These are phyloP conservation scores for Conopomorpha cramerella DNA, from an alignment of 1,140 invertebrate species.

Conservation along the genomic window DNA sequence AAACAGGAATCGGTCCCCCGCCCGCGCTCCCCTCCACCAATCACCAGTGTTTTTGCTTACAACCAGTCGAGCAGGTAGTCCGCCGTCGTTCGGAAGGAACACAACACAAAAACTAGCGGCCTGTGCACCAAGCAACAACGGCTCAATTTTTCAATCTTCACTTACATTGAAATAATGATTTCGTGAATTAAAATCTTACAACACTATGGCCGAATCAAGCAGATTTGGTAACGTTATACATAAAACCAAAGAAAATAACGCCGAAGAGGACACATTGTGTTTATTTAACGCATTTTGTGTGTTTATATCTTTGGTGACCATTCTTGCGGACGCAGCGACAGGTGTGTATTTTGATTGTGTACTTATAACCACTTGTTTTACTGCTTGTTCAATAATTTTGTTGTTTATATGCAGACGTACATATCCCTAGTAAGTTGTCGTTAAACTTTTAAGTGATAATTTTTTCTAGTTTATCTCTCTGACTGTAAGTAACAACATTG, in stretches of 20 bases:
- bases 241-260: constrained; percentile 23
- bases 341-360: constrained; percentile 16
- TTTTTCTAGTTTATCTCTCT: neutral
- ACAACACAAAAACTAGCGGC: neutral
- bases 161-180: constrained; percentile 2
- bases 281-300: constrained; percentile 47
- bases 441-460: neutral
- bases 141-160: neutral
- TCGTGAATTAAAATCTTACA: constrained; percentile 12
- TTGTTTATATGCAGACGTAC: too few relatives aligned
- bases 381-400: neutral
- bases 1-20: too few relatives aligned
- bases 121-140: neutral
- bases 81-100: too few relatives aligned
- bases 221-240: constrained; percentile 24
- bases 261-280: constrained; percentile 45
- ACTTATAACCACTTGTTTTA: neutral
- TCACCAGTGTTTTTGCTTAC: too few relatives aligned
- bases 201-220: constrained; percentile 47
- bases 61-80: too few relatives aligned
- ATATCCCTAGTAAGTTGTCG: too few relatives aligned
- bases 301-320: constrained; percentile 48
- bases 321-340: constrained; percentile 49
- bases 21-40: too few relatives aligned
- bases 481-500: neutral